Conservation (phyloP, 2,888 invertebrate species). For the Taphrorychus bicolor region DNA sequence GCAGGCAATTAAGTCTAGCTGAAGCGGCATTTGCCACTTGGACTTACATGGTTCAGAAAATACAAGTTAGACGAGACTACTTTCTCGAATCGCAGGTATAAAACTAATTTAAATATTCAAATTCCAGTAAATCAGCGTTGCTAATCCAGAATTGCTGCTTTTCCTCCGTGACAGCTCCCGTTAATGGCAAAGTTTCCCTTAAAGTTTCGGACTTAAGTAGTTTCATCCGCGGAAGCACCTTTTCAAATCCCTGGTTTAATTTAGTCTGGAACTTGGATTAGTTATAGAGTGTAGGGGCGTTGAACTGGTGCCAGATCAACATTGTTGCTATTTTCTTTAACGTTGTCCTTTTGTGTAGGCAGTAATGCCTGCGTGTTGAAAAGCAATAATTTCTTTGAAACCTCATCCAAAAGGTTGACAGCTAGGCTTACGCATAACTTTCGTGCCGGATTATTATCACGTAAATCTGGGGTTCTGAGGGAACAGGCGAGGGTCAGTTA, state of each 20-base stretch:
- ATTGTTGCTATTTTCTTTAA: not conserved
- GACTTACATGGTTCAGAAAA: no score
- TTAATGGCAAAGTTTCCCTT: not conserved
- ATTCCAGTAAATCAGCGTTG: not conserved
- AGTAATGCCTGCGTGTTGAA: not conserved
- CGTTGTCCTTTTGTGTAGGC: not conserved
- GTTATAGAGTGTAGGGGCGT: not conserved
- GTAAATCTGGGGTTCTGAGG: not conserved
- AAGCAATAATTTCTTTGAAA: not conserved
- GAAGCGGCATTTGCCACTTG: no score
- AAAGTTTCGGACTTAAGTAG: not conserved
- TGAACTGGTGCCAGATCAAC: not conserved
- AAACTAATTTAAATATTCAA: not conserved
- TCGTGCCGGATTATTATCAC: not conserved
- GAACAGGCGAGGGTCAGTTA: not conserved
- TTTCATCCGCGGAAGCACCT: not conserved
- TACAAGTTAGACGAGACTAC: no score
- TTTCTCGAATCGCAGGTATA: no score
- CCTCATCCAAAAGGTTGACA: not conserved
- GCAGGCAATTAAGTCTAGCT: no score
- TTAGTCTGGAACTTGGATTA: not conserved
- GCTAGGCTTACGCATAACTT: not conserved
- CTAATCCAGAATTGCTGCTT: not conserved
- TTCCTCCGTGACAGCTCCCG: not conserved
- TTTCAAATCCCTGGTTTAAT: not conserved